These are phyloP conservation scores for Aphelocoma californica DNA, from an alignment of 2,797 vertebrate genomes.

Conservation along the genomic window DNA sequence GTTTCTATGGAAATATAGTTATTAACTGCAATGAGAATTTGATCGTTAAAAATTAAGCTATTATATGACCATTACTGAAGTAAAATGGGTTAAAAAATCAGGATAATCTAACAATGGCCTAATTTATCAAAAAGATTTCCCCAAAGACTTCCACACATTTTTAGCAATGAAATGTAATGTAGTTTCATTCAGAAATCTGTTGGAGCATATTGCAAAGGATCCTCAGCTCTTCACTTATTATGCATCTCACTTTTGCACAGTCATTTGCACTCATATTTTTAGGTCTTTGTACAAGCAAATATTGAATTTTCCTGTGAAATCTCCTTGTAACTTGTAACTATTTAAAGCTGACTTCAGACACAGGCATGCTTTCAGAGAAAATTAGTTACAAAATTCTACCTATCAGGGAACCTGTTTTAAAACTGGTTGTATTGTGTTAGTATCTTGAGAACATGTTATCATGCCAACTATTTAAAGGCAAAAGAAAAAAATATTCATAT, in stretches of 20 bases:
- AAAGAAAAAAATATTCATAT: neutral
- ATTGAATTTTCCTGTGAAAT: neutral
- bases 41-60: conserved; percentile 28
- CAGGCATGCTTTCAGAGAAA: neutral
- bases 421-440: neutral
- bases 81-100: conserved; percentile 17
- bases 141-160: neutral
- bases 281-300: neutral
- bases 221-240: neutral
- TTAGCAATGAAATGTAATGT: neutral
- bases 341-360: neutral
- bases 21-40: conserved; percentile 37
- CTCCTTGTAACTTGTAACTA: neutral
- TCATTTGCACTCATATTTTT: neutral
- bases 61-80: conserved; percentile 32
- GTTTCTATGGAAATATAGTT: conserved; percentile 58
- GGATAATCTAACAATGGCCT: neutral
- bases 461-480: neutral
- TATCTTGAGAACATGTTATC: neutral
- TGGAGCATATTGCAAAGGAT: neutral
- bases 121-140: neutral
- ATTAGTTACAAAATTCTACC: neutral
- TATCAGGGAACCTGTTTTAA: neutral
- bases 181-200: neutral
- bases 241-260: neutral